These are phyloP conservation scores for Perizoma affinitatum DNA, from an alignment of 2,888 invertebrate species.

Conservation along the genomic window DNA sequence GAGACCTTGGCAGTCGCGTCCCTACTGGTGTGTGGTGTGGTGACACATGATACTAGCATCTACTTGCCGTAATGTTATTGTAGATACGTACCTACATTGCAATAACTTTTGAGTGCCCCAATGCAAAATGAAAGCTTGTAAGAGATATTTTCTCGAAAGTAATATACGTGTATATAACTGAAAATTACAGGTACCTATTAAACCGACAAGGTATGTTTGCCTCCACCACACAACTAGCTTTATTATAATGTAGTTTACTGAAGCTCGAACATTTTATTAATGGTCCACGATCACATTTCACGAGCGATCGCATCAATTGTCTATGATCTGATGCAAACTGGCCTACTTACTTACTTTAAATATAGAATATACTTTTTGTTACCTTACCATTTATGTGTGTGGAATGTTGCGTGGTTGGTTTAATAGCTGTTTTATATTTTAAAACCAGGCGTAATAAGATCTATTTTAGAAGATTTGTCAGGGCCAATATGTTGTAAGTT, in stretches of 20 bases:
- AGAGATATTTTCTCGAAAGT: too few relatives aligned
- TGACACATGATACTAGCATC: neutral
- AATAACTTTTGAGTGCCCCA: too few relatives aligned
- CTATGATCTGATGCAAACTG: constrained; percentile 54
- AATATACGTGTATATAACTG: too few relatives aligned
- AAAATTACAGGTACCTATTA: neutral
- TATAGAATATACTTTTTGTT: constrained; percentile 44
- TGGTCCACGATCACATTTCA: constrained; percentile 55
- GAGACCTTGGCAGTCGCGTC: constrained; percentile 20
- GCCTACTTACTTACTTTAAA: constrained; percentile 53
- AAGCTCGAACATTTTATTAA: constrained; percentile 51
- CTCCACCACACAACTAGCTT: constrained; percentile 24
- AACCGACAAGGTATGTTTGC: neutral
- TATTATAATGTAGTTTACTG: constrained; percentile 23
- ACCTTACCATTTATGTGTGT: constrained; percentile 8
- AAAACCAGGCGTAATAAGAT: constrained; percentile 31
- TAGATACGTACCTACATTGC: too few relatives aligned
- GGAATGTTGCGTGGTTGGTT: constrained; percentile 9
- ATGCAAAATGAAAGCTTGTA: too few relatives aligned
- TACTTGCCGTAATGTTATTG: neutral
- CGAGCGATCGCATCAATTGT: constrained; percentile 55
- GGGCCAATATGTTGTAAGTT: constrained; percentile 1
- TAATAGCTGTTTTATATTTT: constrained; percentile 16
- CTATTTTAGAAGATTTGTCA: constrained; percentile 26
- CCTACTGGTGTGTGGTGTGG: neutral